Evolutionary conservation across 2,113 vertebrate species (phyloP).

Genomic region (Leiothrix lutea): DNA sequence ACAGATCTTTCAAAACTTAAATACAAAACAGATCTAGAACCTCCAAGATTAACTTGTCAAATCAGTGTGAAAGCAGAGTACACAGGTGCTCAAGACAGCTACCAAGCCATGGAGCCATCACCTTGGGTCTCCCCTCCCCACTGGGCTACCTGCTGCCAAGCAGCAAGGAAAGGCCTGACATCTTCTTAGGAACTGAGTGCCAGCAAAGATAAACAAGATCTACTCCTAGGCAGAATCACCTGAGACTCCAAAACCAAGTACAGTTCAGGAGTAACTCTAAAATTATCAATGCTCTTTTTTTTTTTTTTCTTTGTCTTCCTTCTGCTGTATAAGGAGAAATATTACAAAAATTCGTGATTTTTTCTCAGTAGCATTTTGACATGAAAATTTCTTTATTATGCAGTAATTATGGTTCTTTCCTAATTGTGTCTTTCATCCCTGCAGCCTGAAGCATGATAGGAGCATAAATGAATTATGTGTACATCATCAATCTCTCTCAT

Average conservation of each 20-base stretch:
- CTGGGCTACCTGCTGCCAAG: background rate
- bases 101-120: background rate
- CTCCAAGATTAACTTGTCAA: background rate
- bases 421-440: constrained; percentile 23
- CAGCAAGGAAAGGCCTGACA: background rate
- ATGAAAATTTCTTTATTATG: constrained; percentile 17
- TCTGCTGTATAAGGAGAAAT: background rate
- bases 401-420: background rate
- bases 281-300: background rate
- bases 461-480: constrained; percentile 25
- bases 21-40: background rate
- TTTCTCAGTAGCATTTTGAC: constrained; percentile 28
- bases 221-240: background rate
- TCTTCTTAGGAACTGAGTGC: background rate
- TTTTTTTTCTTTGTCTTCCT: background rate
- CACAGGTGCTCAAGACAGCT: background rate
- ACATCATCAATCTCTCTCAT: background rate
- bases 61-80: background rate
- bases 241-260: background rate
- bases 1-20: background rate
- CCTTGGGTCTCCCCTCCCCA: fast-evolving
- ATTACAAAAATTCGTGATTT: background rate
- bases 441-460: background rate
- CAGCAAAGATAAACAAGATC: background rate
- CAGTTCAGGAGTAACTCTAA: background rate